These are phyloP conservation scores for Hippocampus abdominalis DNA, from an alignment of 2,113 vertebrate species.

Conservation along the genomic window DNA sequence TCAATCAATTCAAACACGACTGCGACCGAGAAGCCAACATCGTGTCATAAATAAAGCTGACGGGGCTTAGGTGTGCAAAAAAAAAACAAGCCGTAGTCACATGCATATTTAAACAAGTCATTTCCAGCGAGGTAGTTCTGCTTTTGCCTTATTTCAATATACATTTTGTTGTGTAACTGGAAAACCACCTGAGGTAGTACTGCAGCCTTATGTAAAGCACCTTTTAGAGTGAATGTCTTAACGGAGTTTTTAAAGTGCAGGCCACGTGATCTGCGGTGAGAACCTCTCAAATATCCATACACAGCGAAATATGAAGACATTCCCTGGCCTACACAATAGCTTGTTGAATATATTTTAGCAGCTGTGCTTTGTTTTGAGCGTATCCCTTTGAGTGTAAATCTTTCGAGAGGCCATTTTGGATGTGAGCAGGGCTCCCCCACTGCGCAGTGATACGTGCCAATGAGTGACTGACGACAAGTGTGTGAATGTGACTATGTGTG, in stretches of 20 bases:
- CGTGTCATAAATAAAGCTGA: not conserved
- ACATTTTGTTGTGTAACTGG: conserved; percentile 37
- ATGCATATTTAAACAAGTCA: conserved; percentile 5
- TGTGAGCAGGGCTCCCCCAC: conserved; percentile 71
- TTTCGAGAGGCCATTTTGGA: conserved; percentile 28
- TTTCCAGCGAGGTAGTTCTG: not conserved
- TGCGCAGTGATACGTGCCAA: conserved; percentile 44
- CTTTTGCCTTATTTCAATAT: not conserved
- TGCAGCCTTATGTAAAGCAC: conserved; percentile 62
- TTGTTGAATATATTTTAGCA: conserved; percentile 22
- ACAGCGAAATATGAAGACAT: not conserved
- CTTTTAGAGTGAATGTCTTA: conserved; percentile 50
- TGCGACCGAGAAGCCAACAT: conserved; percentile 19
- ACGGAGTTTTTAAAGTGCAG: conserved; percentile 27
- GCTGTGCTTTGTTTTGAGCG: conserved; percentile 32
- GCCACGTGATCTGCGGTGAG: conserved; percentile 28
- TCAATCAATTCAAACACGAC: conserved; percentile 33
- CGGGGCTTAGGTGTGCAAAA: not conserved
- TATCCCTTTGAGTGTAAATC: not conserved
- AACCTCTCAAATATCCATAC: conserved; percentile 12
- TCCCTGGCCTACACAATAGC: conserved; percentile 15
- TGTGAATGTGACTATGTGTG: conserved; percentile 23
- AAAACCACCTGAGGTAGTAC: conserved; percentile 51
- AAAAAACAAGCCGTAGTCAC: conserved; percentile 26
- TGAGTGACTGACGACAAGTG: conserved; percentile 3